Conservation (phyloP, 2,888 invertebrate genomes). For the Drosophila niveifrons region DNA sequence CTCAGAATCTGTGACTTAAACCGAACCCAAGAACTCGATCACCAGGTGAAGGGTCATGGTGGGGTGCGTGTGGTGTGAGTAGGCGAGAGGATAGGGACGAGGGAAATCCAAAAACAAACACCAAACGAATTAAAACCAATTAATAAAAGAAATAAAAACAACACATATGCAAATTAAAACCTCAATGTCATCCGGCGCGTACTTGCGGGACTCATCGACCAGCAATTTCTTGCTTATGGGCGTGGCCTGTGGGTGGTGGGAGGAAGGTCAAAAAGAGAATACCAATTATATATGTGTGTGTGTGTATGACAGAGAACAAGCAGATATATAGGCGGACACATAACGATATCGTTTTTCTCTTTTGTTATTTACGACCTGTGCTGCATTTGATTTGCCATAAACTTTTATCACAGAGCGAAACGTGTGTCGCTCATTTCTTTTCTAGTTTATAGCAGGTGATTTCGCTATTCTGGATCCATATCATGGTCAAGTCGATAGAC, state of each 20-base stretch:
- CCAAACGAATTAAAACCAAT: conserved; percentile 39
- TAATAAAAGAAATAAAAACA: conserved; percentile 28
- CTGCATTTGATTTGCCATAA: conserved; percentile 13
- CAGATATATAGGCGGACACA: conserved; percentile 5
- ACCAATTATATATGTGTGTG: conserved; percentile 50
- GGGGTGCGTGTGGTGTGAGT: conserved; percentile 1
- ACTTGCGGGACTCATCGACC: conserved; percentile 77
- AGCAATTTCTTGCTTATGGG: conserved; percentile 70
- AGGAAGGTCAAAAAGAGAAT: conserved; percentile 43
- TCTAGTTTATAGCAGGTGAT: conserved; percentile 12
- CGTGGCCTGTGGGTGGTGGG: conserved; percentile 72
- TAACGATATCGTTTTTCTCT: not conserved
- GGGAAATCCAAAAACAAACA: conserved; percentile 27
- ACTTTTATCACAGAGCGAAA: conserved; percentile 15
- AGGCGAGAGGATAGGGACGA: not conserved
- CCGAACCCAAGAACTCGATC: not conserved
- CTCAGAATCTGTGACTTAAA: not conserved
- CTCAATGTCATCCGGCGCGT: conserved; percentile 83
- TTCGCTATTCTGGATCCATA: conserved; percentile 23
- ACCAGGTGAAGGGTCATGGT: conserved; percentile 4
- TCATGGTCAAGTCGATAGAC: conserved; percentile 19
- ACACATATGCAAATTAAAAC: conserved; percentile 67
- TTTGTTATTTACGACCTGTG: conserved; percentile 10
- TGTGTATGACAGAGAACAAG: not conserved
- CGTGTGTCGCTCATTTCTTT: conserved; percentile 1